Evolutionary conservation across 2,888 invertebrate species (phyloP), one percentile per base, ranked within the genome.

Genomic region (Parnassius glacialis): DNA sequence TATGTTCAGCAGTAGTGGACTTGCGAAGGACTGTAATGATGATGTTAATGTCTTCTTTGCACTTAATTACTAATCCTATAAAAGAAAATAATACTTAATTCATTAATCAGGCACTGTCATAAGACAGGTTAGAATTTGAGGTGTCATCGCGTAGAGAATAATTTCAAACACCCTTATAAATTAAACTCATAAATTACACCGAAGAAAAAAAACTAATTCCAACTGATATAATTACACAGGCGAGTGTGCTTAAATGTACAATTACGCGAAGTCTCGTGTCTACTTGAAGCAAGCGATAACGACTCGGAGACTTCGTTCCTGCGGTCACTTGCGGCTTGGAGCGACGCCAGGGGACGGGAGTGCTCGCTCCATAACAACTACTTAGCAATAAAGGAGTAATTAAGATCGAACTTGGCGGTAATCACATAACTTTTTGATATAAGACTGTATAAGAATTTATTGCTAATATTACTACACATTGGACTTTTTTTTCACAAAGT

Each of bases 251-350:
- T 51, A 51, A 61, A 61, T 34, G 60, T 55, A 43, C 56, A 57
- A 62, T 71, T 69, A 69, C 70, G 71, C 71, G 69, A 67, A 51
- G 43, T 64, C 42, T 16, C 56, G 45, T 20, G 74, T 74, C 68
- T 75, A 64, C 58, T 52, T 61, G 63, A 62, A 65, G 63, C 65
- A 51, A 55, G 74, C 76, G 84, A 80, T 87, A 87, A 85, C 85
- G 82, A 84, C 75, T 67, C 80, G 20, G n/a, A 16, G 57, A 54
- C 79, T 76, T 71, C 81, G 84, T 85, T 84, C 84, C 83, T 82
- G 87, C 77, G 85, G 80, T 76, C 83, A 83, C 85, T 85, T 78
- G 85, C 78, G 84, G 83, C 72, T 88, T 89, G 88, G 89, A 86
- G 63, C 66, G 13, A 1, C 69, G 87, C 89, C 89, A 90, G 81